Conservation (phyloP, 2,113 vertebrate genomes). For the Pavo muticus region DNA sequence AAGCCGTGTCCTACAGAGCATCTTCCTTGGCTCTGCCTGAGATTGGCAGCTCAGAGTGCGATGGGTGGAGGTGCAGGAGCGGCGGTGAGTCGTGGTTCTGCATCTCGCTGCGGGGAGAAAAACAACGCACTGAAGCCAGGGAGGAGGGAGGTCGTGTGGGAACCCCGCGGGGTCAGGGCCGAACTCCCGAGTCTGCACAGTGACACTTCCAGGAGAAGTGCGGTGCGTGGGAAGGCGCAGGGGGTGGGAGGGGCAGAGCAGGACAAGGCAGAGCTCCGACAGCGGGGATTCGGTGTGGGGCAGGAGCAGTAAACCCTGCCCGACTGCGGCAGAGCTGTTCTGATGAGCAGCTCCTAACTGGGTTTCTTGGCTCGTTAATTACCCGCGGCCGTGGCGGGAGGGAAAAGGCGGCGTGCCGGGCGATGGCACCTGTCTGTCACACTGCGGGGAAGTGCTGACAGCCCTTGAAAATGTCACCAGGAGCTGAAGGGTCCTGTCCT, state of each 20-base stretch:
- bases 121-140: too few species aligned
- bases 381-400: neutral
- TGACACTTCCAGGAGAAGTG: neutral
- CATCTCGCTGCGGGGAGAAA: neutral
- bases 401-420: neutral
- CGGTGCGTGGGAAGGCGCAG: accelerated
- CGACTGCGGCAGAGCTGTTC: neutral
- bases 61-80: neutral
- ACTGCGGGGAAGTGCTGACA: neutral
- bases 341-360: neutral
- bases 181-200: neutral
- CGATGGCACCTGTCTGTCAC: neutral
- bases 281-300: neutral
- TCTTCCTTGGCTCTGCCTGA: neutral
- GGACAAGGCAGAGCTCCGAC: neutral
- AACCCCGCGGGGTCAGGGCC: neutral
- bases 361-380: neutral
- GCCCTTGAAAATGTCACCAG: neutral
- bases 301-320: neutral
- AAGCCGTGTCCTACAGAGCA: neutral
- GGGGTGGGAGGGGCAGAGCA: neutral
- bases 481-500: neutral
- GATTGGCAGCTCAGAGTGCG: neutral
- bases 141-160: neutral
- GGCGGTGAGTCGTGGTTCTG: neutral